These are phyloP conservation scores for Anarsia innoxiella DNA, from an alignment of 2,888 invertebrate species.

Conservation along the genomic window DNA sequence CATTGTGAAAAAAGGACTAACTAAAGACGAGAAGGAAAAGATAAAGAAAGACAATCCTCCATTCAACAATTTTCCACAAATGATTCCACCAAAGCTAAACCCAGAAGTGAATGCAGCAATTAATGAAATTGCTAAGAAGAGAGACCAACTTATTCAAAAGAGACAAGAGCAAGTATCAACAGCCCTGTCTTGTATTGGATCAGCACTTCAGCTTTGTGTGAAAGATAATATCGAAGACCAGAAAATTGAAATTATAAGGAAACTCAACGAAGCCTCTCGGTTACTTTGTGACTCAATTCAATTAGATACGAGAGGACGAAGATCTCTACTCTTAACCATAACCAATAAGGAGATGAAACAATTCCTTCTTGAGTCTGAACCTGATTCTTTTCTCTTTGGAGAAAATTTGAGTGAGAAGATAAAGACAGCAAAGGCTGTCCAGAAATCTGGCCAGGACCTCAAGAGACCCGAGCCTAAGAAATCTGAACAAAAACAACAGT, in stretches of 20 bases:
- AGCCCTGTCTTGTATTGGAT: not conserved
- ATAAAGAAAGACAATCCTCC: not conserved
- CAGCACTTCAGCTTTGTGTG: not conserved
- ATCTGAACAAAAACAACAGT: not conserved
- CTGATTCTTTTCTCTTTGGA: constrained; percentile 1
- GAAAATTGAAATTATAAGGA: not conserved
- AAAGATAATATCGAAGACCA: not conserved
- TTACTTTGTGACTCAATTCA: constrained; percentile 1
- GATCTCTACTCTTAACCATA: not conserved
- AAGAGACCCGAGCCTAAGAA: not conserved
- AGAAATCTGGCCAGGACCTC: constrained; percentile 8
- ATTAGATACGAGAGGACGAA: constrained; percentile 2
- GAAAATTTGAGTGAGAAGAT: constrained; percentile 11
- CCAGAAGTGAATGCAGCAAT: constrained; percentile 1
- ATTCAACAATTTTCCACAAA: not conserved
- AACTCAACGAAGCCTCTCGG: not conserved
- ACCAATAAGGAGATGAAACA: constrained; percentile 8
- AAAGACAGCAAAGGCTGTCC: constrained; percentile 10
- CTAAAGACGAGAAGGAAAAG: constrained; percentile 4
- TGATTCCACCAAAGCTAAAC: constrained; percentile 7
- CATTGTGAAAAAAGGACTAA: constrained; percentile 4
- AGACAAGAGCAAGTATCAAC: constrained; percentile 1
- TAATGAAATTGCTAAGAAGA: not conserved
- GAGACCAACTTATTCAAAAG: not conserved
- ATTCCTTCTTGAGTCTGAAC: constrained; percentile 4